Conservation (phyloP, 1,140 invertebrate genomes). For the Drosophila azteca region DNA sequence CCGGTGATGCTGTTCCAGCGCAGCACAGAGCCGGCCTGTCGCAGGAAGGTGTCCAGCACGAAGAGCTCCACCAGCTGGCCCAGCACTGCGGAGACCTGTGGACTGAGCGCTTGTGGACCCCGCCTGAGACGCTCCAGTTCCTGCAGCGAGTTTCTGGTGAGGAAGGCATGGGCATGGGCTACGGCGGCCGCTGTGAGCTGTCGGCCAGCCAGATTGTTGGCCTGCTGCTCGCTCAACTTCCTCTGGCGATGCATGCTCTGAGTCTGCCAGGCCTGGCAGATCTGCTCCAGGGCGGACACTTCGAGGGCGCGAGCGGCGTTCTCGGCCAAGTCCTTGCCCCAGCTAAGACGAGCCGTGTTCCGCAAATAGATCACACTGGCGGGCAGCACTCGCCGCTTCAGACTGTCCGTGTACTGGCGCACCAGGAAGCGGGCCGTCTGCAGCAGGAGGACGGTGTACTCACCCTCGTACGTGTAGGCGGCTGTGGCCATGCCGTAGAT, state of each 20-base stretch:
- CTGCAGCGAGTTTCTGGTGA: constrained; percentile 87
- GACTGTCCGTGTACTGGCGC: constrained; percentile 84
- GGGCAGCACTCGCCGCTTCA: constrained; percentile 86
- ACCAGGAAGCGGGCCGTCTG: constrained; percentile 94
- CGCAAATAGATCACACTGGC: constrained; percentile 82
- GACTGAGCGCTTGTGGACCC: constrained; percentile 80
- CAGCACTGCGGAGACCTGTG: constrained; percentile 86
- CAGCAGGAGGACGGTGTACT: constrained; percentile 95
- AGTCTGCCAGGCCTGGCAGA: constrained; percentile 85
- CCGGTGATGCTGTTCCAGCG: constrained; percentile 86
- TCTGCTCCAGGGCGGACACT: constrained; percentile 86
- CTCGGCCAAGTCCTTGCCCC: constrained; percentile 41
- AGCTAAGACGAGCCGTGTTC: constrained; percentile 34
- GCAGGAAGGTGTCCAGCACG: constrained; percentile 89
- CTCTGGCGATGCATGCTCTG: constrained; percentile 84
- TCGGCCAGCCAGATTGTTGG: constrained; percentile 92
- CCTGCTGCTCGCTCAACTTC: constrained; percentile 87
- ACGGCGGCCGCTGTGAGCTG: constrained; percentile 90
- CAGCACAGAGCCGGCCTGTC: constrained; percentile 89
- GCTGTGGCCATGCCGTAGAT: constrained; percentile 92
- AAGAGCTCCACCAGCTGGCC: constrained; percentile 90
- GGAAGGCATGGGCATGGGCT: constrained; percentile 89
- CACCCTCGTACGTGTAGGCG: constrained; percentile 96
- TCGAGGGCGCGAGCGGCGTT: constrained; percentile 61
- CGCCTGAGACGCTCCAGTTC: constrained; percentile 83